Evolutionary conservation across 2,797 vertebrate species (phyloP), one percentile per base, ranked within the genome.

Genomic region (Sitta carolinensis): DNA sequence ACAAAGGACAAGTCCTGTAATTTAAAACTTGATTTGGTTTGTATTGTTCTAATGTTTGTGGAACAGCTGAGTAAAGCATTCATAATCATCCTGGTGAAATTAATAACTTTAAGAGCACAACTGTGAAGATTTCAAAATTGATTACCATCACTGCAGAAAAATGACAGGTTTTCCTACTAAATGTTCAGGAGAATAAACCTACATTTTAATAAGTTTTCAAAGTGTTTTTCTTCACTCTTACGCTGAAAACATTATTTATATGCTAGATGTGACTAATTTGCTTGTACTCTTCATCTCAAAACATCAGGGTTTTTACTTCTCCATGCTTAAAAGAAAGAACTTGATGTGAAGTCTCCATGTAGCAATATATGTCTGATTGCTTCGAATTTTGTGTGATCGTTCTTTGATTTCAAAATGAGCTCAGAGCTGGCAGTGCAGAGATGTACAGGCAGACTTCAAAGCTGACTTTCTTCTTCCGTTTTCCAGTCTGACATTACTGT

Each of bases 321-420:
- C 84, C 59, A 19, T 66, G 69, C 66, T 93, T 83, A 96, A 97
- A 96, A 90, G 86, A 86, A 96, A 34, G 57, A 95, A 96, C 84
- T 96, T 96, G 96, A 96, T 96, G 95, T 97, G 95, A 97, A 96
- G 91, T 94, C 84, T 97, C 89, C 83, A 47, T 89, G 94, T 91
- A 95, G 79, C 92, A 97, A 89, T 96, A 70, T 51, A 87, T 73
- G 67, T 92, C 91, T 97, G 95, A 97, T 97, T 97, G 93, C 90
- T 95, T 93, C 29, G 19, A 93, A 93, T 94, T 96, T 95, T 95
- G 70, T 97, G 81, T 97, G 95, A 96, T 96, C 55, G 0, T 93
- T 95, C 94, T 97, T 97, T 98, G 96, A 97, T 97, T 98, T 97
- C 78, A 88, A 93, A 97, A 91, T 91, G 87, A 97, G 91, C 94